Conservation (phyloP, 2,113 vertebrate genomes). For the Peromyscus maniculatus region DNA sequence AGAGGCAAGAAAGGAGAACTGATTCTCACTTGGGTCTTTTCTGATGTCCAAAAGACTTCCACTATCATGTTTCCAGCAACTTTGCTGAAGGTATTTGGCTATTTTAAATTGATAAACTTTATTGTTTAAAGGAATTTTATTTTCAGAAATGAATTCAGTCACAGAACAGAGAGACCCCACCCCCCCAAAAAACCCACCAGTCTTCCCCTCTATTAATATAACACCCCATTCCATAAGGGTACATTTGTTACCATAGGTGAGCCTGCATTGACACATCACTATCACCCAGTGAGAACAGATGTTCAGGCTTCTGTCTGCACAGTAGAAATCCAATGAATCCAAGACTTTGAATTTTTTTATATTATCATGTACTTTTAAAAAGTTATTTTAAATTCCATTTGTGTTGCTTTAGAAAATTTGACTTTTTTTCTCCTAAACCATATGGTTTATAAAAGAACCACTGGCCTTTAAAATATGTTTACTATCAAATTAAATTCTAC, state of each 20-base stretch:
- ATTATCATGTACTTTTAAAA: neutral
- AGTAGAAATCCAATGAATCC: neutral
- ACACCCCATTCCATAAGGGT: neutral
- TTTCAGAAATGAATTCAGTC: neutral
- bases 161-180: neutral
- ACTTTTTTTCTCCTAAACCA: neutral
- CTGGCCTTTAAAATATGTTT: neutral
- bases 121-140: neutral
- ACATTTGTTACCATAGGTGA: neutral
- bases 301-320: neutral
- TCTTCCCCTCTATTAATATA: neutral
- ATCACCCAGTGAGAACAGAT: neutral
- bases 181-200: rapidly evolving
- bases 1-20: too few relatives aligned
- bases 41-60: neutral
- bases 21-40: neutral
- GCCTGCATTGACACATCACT: neutral
- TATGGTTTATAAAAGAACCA: neutral
- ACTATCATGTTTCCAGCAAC: neutral
- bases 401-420: conserved; percentile 3
- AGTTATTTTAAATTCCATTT: neutral
- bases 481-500: neutral
- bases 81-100: neutral
- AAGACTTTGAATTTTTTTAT: neutral
- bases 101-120: neutral